Evolutionary conservation across 2,797 vertebrate species (phyloP), one percentile per base, ranked within the genome.

Genomic region (Lates japonicus): DNA sequence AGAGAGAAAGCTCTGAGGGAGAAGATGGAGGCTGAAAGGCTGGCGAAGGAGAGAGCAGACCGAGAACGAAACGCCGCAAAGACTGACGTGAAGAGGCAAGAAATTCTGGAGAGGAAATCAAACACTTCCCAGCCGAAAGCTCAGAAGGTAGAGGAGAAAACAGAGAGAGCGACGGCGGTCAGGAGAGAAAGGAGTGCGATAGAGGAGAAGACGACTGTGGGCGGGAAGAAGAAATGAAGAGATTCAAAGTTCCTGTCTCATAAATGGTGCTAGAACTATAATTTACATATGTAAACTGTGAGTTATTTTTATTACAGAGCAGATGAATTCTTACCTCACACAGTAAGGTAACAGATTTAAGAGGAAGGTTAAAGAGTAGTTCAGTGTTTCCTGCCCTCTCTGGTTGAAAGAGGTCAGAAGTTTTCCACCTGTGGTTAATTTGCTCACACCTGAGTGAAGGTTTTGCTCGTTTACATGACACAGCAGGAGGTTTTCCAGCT

Each of bases 151-250:
- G 22, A n/a, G 10, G 65, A 72, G 68, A 49, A 7, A 29, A 51
- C 44, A 0, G 52, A 19, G n/a, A 10, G 22, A 57, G 58, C 35
- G 12, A 8, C 54, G 0, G 73, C 59, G 0, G 70, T 70, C 11
- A 54, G 64, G 22, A 86, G 39, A 25, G 76, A 83, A 55, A 81
- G 62, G 72, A 65, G 42, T 0, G 12, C 8, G 3, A 44, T 1
- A 0, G 71, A 78, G 19, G 60, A 82, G 51, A 85, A 76, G 57
- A 72, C 31, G 33, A 54, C 85, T 4, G 61, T 35, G 13, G 85
- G 78, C 46, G 79, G 84, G 70, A 80, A 44, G 79, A 82, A 48
- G 70, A 89, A 87, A 55, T 81, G 62, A 84, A 12, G 9, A 1
- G 64, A 17, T 0, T 1, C 41, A 6, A 33, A 52, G 44, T 37